Percentiles rank a stretch among this genome's conserved stretches.
phyloP scores from a whole-genome alignment of 2,888 invertebrate genomes.

The Dascillus cervinus region DNA sequence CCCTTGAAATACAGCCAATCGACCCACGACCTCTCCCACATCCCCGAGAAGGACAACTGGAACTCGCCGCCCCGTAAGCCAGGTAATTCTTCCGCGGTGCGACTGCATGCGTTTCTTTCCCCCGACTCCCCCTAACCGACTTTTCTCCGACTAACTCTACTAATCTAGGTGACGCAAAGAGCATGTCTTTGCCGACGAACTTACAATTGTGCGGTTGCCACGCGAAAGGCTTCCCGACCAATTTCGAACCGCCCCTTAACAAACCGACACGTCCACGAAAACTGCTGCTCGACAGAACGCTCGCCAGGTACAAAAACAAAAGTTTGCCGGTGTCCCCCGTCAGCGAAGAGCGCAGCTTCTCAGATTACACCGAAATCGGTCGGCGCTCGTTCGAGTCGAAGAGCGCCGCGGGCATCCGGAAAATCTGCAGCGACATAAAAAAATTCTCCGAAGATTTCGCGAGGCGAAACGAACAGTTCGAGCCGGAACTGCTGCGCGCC shows the following conservation, averaged over 20 bases:
- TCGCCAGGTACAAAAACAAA: slow-evolving; percentile 48
- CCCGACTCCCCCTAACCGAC: slow-evolving; percentile 23
- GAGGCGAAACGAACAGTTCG: slow-evolving; percentile 34
- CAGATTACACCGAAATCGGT: slow-evolving; percentile 39
- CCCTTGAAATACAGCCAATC: slow-evolving; percentile 79
- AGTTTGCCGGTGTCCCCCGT: slow-evolving; percentile 78
- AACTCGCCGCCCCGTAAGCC: slow-evolving; percentile 21
- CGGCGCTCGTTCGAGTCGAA: slow-evolving; percentile 52
- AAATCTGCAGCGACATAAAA: slow-evolving; percentile 40
- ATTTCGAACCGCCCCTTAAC: slow-evolving; percentile 8
- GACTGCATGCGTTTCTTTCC: too few relatives aligned
- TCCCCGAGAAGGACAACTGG: slow-evolving; percentile 47
- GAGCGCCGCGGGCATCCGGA: slow-evolving; percentile 34
- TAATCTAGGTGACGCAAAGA: slow-evolving; percentile 20
- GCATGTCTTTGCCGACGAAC: slow-evolving; percentile 33
- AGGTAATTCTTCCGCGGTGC: slow-evolving; percentile 20
- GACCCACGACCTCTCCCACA: slow-evolving; percentile 75
- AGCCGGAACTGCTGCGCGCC: slow-evolving; percentile 18
- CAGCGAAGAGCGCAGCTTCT: slow-evolving; percentile 55
- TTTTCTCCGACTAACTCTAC: slow-evolving; percentile 28
- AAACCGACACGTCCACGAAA: slow-evolving; percentile 30
- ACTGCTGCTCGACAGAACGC: slow-evolving; percentile 35
- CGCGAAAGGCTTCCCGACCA: slow-evolving; percentile 29
- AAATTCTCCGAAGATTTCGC: slow-evolving; percentile 37
- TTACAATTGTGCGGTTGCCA: slow-evolving; percentile 41